Evolutionary conservation across 2,888 invertebrate species (phyloP).

Genomic region (Mactromeris polynyma): DNA sequence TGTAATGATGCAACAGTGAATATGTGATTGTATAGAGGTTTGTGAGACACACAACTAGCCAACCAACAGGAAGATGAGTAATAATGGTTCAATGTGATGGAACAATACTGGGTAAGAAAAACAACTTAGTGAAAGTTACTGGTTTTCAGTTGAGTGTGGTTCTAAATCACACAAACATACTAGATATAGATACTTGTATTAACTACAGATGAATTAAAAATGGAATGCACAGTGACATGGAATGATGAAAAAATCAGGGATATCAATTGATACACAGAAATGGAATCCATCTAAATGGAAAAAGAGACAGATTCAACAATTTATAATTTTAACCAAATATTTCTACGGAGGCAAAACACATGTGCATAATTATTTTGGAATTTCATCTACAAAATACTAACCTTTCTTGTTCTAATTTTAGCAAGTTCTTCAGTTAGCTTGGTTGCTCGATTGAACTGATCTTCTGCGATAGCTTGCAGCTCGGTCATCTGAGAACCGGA

Average conservation of each 20-base stretch:
- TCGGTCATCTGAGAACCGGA: constrained; percentile 80
- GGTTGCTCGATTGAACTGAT: constrained; percentile 83
- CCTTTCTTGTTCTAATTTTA: constrained; percentile 72
- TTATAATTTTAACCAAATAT: neutral
- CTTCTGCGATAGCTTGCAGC: constrained; percentile 83
- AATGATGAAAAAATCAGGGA: neutral
- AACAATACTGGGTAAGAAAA: too few relatives aligned
- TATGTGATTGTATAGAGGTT: too few relatives aligned
- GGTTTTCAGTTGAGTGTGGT: too few relatives aligned
- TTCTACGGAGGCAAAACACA: neutral
- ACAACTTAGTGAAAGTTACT: too few relatives aligned
- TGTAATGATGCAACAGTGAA: too few relatives aligned
- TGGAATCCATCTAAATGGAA: neutral
- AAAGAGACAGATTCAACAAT: neutral
- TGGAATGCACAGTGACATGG: neutral
- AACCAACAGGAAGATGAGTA: too few relatives aligned
- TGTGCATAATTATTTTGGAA: neutral
- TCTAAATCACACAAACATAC: too few relatives aligned
- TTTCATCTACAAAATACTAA: constrained; percentile 4
- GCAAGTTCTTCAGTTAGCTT: constrained; percentile 81
- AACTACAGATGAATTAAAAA: neutral
- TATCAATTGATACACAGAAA: neutral
- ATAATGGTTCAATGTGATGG: too few relatives aligned
- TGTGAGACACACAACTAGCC: too few relatives aligned
- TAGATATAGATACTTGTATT: neutral